Percentiles rank a stretch among this genome's conserved stretches.
These are phyloP conservation scores for Harpalus rubripes DNA, from an alignment of 2,888 invertebrate species.

Conservation along the genomic window DNA sequence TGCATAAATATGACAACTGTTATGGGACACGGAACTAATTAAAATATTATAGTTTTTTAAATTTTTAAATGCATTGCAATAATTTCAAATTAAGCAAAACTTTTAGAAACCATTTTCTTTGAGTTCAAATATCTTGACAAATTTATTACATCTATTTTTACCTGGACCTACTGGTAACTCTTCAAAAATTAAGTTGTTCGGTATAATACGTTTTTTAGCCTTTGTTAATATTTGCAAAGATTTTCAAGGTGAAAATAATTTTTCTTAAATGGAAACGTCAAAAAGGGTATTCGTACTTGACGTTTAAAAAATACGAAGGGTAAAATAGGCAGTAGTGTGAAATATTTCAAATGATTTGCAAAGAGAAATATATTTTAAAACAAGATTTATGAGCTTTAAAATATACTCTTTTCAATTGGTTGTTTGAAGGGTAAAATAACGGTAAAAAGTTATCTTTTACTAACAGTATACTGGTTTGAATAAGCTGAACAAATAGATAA, in stretches of 20 bases:
- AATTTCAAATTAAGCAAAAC: no score
- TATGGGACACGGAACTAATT: no score
- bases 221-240: conserved; percentile 1
- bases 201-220: conserved; percentile 10
- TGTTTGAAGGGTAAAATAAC: not conserved
- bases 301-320: conserved; percentile 27
- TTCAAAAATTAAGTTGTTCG: not conserved
- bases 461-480: conserved; percentile 25
- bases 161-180: not conserved
- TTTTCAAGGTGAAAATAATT: conserved; percentile 43
- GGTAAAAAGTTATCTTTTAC: conserved; percentile 27
- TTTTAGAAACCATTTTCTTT: no score
- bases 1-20: no score
- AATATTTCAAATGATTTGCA: conserved; percentile 34
- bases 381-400: conserved; percentile 8
- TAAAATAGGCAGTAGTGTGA: not conserved
- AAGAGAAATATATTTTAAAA: not conserved
- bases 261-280: not conserved
- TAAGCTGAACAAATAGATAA: conserved; percentile 55
- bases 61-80: no score
- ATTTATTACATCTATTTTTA: not conserved
- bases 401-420: not conserved
- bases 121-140: not conserved
- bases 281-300: conserved; percentile 11
- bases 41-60: no score